Evolutionary conservation across 2,797 vertebrate species (phyloP), one percentile per base, ranked within the genome.

Genomic region (Diplodus sargus): DNA sequence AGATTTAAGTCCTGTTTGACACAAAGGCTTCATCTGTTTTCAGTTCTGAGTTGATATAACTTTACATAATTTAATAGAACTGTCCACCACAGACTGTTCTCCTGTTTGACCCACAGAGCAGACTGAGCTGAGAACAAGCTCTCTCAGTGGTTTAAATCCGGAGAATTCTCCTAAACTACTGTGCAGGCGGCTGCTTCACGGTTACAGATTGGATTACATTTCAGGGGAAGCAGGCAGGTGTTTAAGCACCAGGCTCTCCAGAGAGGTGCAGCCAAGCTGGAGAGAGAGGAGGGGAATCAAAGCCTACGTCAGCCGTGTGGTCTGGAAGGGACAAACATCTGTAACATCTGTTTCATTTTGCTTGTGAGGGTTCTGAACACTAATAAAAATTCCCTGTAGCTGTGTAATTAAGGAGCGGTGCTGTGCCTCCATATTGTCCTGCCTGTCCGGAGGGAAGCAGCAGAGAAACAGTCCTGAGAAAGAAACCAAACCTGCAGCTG

Each of bases 371-470:
- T 12, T 52, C 49, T n/a, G 49, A 57, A 74, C 3, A 51, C 34
- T 59, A 59, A 78, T 60, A 47, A 72, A 25, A 49, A 51, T 48
- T 56, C 54, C 54, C 34, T 20, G 16, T 4, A 39, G 51, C 64
- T 68, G n/a, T 2, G 4, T 58, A 6, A 74, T 74, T 69, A 74
- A 69, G 64, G 54, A 66, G 23, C 39, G 23, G 0, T 7, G 28
- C 18, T 53, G 30, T 22, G 28, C 34, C 45, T 64, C 22, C 30
- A 65, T 70, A 70, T 64, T 70, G 52, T 58, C 53, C 60, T 56
- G 25, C n/a, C 13, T 30, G 34, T 64, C 59, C 67, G 2, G 11
- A 4, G 68, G 69, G 47, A 53, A 66, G 69, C 66, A 42, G 53
- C 52, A 39, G 23, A 47, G 51, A 57, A 65, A n/a, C 49, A 39